Evolutionary conservation across 2,888 invertebrate genomes (phyloP).

Genomic region (Cephus sareptanus): DNA sequence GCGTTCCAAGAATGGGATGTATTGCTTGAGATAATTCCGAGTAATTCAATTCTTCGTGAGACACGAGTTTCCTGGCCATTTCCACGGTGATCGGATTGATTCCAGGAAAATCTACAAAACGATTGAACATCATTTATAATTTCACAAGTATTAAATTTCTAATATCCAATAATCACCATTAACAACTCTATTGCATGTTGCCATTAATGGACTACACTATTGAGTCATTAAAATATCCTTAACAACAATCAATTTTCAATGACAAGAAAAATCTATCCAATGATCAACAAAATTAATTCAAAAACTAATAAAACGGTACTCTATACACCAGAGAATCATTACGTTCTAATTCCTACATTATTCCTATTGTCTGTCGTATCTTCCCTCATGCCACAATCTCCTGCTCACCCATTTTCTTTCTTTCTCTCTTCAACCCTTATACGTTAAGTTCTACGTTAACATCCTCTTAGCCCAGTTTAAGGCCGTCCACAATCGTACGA

Average conservation of each 20-base stretch:
- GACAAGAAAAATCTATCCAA: neutral
- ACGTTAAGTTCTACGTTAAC: neutral
- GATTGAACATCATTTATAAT: neutral
- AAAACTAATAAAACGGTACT: neutral
- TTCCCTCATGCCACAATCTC: neutral
- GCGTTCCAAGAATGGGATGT: constrained; percentile 56
- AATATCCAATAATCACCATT: too few species aligned
- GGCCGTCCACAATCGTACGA: constrained; percentile 39
- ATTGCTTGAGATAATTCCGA: constrained; percentile 59
- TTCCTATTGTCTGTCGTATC: neutral
- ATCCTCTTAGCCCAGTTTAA: constrained; percentile 49
- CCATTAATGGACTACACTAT: too few species aligned
- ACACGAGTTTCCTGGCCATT: constrained; percentile 45
- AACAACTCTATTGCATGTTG: too few species aligned
- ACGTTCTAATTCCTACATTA: neutral
- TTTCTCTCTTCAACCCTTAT: neutral
- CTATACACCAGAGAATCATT: neutral
- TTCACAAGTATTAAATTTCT: neutral
- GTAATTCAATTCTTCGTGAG: constrained; percentile 42
- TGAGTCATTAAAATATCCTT: too few species aligned
- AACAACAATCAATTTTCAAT: too few species aligned
- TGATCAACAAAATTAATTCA: neutral
- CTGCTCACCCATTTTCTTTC: constrained; percentile 2
- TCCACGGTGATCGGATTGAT: constrained; percentile 54
- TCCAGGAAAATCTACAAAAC: constrained; percentile 53